phyloP scores from a whole-genome alignment of 1,140 invertebrate genomes.

The Nixonia krombeini region DNA sequence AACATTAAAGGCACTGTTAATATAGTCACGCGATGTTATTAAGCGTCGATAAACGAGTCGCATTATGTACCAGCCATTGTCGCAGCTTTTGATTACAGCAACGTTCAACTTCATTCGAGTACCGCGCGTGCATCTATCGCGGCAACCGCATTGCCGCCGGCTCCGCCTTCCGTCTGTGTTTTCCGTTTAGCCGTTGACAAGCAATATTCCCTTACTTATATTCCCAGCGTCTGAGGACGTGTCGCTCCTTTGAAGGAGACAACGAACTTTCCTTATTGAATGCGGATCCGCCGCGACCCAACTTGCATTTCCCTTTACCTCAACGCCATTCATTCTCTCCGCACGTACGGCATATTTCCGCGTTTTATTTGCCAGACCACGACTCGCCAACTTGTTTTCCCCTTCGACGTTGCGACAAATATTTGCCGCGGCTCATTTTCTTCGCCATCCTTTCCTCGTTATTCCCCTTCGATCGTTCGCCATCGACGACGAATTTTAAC shows the following conservation, averaged over 20 bases:
- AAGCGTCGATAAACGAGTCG: too few relatives aligned
- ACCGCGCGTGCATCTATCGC: too few relatives aligned
- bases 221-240: constrained; percentile 27
- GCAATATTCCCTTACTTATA: constrained; percentile 46
- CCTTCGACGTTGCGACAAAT: constrained; percentile 51
- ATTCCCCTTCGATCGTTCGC: too few relatives aligned
- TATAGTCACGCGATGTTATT: too few relatives aligned
- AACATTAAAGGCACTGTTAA: too few relatives aligned
- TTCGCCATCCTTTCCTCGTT: too few relatives aligned
- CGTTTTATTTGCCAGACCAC: constrained; percentile 46
- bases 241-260: constrained; percentile 42
- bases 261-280: constrained; percentile 47
- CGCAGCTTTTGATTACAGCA: too few relatives aligned
- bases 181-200: constrained; percentile 30
- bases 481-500: too few relatives aligned
- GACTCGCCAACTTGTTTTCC: constrained; percentile 44
- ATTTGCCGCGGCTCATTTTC: constrained; percentile 26
- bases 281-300: constrained; percentile 44
- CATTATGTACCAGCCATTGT: too few relatives aligned
- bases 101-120: too few relatives aligned
- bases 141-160: too few relatives aligned
- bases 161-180: constrained; percentile 9
- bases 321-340: constrained; percentile 44
- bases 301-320: constrained; percentile 48
- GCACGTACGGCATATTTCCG: constrained; percentile 47